These are phyloP conservation scores for Cataglyphis hispanica DNA, from an alignment of 1,140 invertebrate species.

Conservation along the genomic window DNA sequence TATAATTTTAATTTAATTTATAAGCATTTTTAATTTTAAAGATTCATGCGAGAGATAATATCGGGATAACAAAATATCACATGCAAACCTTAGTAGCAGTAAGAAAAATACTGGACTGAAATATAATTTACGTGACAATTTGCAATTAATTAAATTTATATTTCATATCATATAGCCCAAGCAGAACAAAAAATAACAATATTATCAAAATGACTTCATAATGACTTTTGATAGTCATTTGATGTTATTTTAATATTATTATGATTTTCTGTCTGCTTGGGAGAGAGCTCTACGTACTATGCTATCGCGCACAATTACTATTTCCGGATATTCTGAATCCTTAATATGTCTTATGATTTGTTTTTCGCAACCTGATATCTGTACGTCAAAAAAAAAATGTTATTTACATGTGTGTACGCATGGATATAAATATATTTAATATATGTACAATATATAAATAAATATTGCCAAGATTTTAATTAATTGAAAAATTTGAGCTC, in stretches of 20 bases:
- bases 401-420: neutral
- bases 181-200: too few species aligned
- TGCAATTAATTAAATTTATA: too few species aligned
- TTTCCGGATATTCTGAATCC: neutral
- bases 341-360: neutral
- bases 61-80: neutral
- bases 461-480: neutral
- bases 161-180: too few species aligned
- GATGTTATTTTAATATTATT: too few species aligned
- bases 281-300: neutral
- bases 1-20: too few species aligned
- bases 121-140: conserved; percentile 11
- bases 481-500: neutral
- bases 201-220: too few species aligned
- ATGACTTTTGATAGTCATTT: too few species aligned
- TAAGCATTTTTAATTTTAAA: neutral
- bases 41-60: neutral
- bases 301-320: conserved; percentile 9
- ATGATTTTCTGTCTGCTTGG: too few species aligned
- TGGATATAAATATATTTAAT: neutral
- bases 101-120: conserved; percentile 3
- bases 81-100: neutral
- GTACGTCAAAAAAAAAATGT: neutral
- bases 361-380: neutral
- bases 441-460: neutral